Evolutionary conservation across 2,888 invertebrate genomes (phyloP), one percentile per base, ranked within the genome.

Genomic region (Gisinianus flammeolus): DNA sequence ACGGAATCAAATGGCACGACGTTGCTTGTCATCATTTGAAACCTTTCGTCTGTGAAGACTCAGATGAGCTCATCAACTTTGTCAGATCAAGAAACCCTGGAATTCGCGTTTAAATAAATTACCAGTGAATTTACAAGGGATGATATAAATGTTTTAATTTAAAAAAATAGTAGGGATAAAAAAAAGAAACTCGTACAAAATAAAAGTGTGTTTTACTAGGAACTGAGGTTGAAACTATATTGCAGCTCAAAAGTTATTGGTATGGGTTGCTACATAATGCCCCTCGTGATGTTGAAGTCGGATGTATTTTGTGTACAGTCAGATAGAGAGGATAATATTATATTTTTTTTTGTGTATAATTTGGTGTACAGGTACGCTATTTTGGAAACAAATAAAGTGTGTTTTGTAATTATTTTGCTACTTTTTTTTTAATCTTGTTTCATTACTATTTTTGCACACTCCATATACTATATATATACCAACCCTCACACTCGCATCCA

Each of bases 21-120:
- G 95, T 95, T 76, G 95, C 95, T 82, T 95, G 95, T 88, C 95
- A 95, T 88, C 95, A 95, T 88, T 94, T 95, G 88, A 96, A 96
- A 87, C 95, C 95, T 1, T 91, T 95, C 87, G 91, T 96, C 84
- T 96, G 95, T 87, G 96, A 95, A 87, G 95, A 96, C 88, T 93
- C 93, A 80, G 94, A 95, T 74, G 95, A 95, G 87, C 91, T 96
- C 81, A 90, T 95, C 85, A 93, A 91, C 87, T 95, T 95, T 87
- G 91, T 95, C 81, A 92, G 93, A 78, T 91, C 92, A 87, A 94
- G 93, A 86, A 95, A 95, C 89, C 93, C 92, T 83, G 92, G 93
- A 8, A 70, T 78, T 33, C 70, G 78, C 16, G 80, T 80, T 54
- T 80, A 80, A 71, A 71, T 12, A 70, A 44, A 44, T n/a, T 74